Evolutionary conservation across 2,888 invertebrate species (phyloP), one percentile per base, ranked within the genome.

Genomic region (Synanthedon formicaeformis): DNA sequence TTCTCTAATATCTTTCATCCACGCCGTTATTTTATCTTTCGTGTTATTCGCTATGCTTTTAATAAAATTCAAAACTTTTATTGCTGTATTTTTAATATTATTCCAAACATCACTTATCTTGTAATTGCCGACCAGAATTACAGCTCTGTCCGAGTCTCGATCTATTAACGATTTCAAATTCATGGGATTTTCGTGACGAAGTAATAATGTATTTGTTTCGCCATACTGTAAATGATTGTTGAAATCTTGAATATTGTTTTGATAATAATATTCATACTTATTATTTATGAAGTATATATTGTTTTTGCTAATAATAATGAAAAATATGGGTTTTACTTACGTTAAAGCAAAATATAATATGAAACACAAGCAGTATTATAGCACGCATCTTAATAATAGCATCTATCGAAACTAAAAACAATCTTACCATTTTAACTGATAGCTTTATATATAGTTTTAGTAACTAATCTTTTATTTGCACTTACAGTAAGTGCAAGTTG

Each of bases 11-110:
- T 66, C 61, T 54, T 63, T 53, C 4, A 65, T 57, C 65, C 69
- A 72, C 50, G 50, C 48, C 11, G 56, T 56, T 16, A 75, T 59
- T 56, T 69, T 72, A 6, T 65, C 57, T 16, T 62, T 67, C 12
- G 69, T 67, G 40, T 63, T 62, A 23, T 62, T 53, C n/a, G 69
- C 67, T 12, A 72, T 54, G n/a, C 56, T 52, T 59, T 69, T 71
- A 2, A 78, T 52, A 13, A 61, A 60, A 11, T 70, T 61, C 74
- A 71, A 75, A 14, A 65, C 63, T 49, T 59, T 61, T 45, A 60
- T 53, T 0, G 69, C 66, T 51, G 62, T 66, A 3, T 64, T 62
- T 57, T 67, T 74, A 13, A 75, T 63, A 51, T 61, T 67, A 34
- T 60, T 58, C 73, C 70, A 71, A 8, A 72, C 50, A 52, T 45